A percentile compares a stretch with the other conserved stretches of the same genome.
These are phyloP conservation scores for Lonchura striata DNA, from an alignment of 2,113 vertebrate genomes.

Conservation along the genomic window DNA sequence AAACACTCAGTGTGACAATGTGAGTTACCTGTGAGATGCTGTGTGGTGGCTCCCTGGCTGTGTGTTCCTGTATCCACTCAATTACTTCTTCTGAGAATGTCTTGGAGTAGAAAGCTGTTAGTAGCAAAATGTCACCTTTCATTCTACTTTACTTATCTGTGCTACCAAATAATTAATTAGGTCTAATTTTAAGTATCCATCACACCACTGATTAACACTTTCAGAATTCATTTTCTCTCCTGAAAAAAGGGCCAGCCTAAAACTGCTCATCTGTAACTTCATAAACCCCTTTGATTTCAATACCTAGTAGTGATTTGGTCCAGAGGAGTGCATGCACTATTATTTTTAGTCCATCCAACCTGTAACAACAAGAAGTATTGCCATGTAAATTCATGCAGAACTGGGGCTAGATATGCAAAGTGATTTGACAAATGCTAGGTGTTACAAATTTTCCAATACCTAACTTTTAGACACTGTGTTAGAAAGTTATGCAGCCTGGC, in stretches of 20 bases:
- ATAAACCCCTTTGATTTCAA: background rate
- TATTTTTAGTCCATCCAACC: background rate
- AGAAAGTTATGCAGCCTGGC: background rate
- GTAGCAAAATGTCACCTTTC: background rate
- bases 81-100: background rate
- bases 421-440: background rate
- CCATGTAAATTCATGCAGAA: background rate
- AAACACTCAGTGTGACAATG: background rate
- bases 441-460: background rate
- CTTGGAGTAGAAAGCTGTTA: background rate
- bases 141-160: background rate
- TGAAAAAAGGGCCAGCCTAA: background rate
- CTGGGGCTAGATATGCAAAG: background rate
- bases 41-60: background rate
- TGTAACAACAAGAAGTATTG: background rate
- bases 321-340: background rate
- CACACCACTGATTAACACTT: background rate
- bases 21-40: background rate
- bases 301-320: background rate
- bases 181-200: background rate
- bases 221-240: background rate
- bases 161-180: background rate
- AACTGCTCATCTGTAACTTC: background rate
- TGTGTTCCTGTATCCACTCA: background rate
- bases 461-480: background rate